Base-by-base conservation (phyloP, 2,797 vertebrate species). In the Scolopax bukidnonensis region DNA sequence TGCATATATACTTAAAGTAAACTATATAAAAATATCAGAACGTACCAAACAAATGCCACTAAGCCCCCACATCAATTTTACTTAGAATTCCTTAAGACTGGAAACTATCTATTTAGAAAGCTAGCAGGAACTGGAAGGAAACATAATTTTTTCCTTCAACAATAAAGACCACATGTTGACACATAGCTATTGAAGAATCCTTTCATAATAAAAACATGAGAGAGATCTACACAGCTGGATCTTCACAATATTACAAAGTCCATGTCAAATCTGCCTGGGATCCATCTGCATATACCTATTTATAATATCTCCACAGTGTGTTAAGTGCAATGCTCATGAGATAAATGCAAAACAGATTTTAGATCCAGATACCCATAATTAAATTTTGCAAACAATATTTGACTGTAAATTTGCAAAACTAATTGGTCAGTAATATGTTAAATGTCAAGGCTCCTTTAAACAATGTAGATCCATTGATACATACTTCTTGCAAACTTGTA, bases 401-500 rank as follows among this genome's bases (percentile, higher is more conserved):
- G 40, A 65, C 59, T 28, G 38, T 33, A 76, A 81, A 53, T 69
- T 84, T 82, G 36, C 71, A 84, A 92, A 93, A 77, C 83, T 75
- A 83, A 77, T 47, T 67, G 61, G 68, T 81, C 60, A 93, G 50
- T 57, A 80, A 48, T 20, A 79, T 43, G n/a, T 92, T 96, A 93
- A 96, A 94, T 91, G 90, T 89, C 96, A 95, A 95, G 75, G 82
- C 70, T 82, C 73, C 92, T 84, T 82, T 78, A 93, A 48, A 92
- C 74, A 92, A 48, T 54, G 78, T 88, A 96, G 76, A 95, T 90
- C 82, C 96, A 73, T 1, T 81, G 74, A 91, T 75, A 95, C 57
- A 84, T 50, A 32, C 47, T 77, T 76, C 85, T 92, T 76, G 92
- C 63, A 94, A 95, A 89, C 81, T 76, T 94, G 81, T 89, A 75